Evolutionary conservation across 2,113 vertebrate genomes (phyloP), one percentile per base, ranked within the genome.

Genomic region (Sclerurus mexicanus): DNA sequence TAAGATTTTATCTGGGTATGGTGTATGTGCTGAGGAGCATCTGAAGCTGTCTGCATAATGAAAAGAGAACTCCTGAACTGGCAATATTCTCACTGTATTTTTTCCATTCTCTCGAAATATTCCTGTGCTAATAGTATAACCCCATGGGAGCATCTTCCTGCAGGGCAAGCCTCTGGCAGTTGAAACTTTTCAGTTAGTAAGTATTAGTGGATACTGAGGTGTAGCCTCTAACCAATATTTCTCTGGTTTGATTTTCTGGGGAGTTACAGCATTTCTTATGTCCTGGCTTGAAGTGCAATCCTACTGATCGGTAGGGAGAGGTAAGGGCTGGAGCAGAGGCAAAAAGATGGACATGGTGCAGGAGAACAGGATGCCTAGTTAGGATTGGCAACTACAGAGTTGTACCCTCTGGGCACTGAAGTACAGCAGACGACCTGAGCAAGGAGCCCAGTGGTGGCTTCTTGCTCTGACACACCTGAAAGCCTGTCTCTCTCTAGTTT

Each of bases 341-440:
- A 9, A 33, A 3, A 37, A 18, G 64, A 8, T 1, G 10, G 28
- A 4, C 0, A 0, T 11, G 59, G 23, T 72, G 22, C 30, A 50
- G 37, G 27, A 47, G 69, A 90, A 8, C 31, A 33, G 52, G 27
- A 4, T 39, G 37, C 52, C 56, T 37, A 10, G 31, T 16, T 14
- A 16, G 56, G 50, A 37, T 30, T 68, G n/a, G 37, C 39, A 37
- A 2, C 9, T 30, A 22, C 0, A 2, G 46, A 8, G 15, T 30
- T 15, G n/a, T 3, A 10, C 53, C 55, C 10, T 33, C 53, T 30
- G 47, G 66, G 53, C 31, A 18, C 46, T 49, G 16, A 39, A 42
- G 22, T 10, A 3, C 67, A 40, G 73, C 60, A 39, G 50, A 10
- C 21, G 56, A 62, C 5, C 21, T 33, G 12, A 3, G 3, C 1